Evolutionary conservation across 2,888 invertebrate species (phyloP), one percentile per base, ranked within the genome.

Genomic region (Yponomeuta malinellus): DNA sequence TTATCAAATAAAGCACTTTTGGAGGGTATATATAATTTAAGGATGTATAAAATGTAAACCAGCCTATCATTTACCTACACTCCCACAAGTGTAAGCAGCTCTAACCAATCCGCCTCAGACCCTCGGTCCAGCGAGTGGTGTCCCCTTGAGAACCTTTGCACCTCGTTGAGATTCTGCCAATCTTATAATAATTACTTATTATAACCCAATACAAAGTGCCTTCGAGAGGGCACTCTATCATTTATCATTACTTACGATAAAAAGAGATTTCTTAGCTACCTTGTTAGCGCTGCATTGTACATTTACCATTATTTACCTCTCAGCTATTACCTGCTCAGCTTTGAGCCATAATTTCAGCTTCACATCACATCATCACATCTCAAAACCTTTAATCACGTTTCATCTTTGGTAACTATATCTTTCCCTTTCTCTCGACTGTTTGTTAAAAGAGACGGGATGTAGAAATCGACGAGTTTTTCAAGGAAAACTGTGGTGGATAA

Each of bases 341-440:
- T 29, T 63, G 64, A 76, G 78, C 81, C 78, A 81, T 83, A 83
- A 85, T 80, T 84, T 81, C 78, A 83, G 85, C 68, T 68, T 59
- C 82, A 83, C 84, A 78, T 86, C 82, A 86, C 84, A n/a, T n/a
- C n/a, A n/a, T n/a, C n/a, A 85, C 82, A 81, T 82, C 81, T 80
- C 23, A 80, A 79, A 78, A 78, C 48, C 29, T 33, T 9, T 15
- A 31, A 37, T 33, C 66, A 37, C n/a, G n/a, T 37, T 37, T 43
- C n/a, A n/a, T 10, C 3, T n/a, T n/a, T 15, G 10, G 2, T 59
- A 15, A 59, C 67, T 43, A 43, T 43, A 4, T 10, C 43, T 37
- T 2, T 37, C 43, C 31, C 43, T 43, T 37, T 43, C 66, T 12
- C 33, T 31, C 52, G 2, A 10, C 6, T 9, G 52, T 2, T 2